Evolutionary conservation across 2,113 vertebrate species (phyloP), one percentile per base, ranked within the genome.

Genomic region (Tringa solitaria): DNA sequence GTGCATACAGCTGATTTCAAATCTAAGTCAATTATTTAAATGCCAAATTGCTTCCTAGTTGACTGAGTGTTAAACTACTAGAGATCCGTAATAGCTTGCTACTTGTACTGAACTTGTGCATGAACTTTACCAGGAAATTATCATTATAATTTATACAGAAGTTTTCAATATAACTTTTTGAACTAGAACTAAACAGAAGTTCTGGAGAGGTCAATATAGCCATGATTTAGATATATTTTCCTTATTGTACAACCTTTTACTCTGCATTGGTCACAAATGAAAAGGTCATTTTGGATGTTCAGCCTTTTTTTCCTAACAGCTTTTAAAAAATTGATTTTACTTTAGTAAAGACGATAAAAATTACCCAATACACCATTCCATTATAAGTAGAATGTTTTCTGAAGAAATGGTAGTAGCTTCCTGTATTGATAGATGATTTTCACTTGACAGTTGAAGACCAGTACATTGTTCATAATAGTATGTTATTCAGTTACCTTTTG

Each of bases 251-350:
- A 72, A 70, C 54, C 7, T 67, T 21, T 6, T 33, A 12, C 51
- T 84, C 33, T 60, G 21, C 8, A 22, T 69, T 9, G 72, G 22
- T 75, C 69, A 87, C 7, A 46, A 68, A 75, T 16, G 2, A 85
- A 82, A 59, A 70, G 23, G 23, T 4, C 2, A 5, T 2, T 48
- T 67, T 23, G 12, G 8, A 12, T 19, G 8, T 22, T 80, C 23
- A 0, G 1, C 0, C 2, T 35, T 50, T 21, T 46, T 41, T 65
- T 73, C 6, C 12, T 35, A 48, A 37, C 4, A n/a, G 14, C 1
- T 1, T 16, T 68, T 28, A 17, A 46, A 79, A 79, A 46, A 21
- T 2, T 21, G 2, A 17, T 59, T 63, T 75, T 54, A 22, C 5
- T 57, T 64, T 16, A 45, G 16, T 33, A 53, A 86, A 72, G 6